Evolutionary conservation across 2,797 vertebrate genomes (phyloP).

Genomic region (Melanotaenia nigrans): DNA sequence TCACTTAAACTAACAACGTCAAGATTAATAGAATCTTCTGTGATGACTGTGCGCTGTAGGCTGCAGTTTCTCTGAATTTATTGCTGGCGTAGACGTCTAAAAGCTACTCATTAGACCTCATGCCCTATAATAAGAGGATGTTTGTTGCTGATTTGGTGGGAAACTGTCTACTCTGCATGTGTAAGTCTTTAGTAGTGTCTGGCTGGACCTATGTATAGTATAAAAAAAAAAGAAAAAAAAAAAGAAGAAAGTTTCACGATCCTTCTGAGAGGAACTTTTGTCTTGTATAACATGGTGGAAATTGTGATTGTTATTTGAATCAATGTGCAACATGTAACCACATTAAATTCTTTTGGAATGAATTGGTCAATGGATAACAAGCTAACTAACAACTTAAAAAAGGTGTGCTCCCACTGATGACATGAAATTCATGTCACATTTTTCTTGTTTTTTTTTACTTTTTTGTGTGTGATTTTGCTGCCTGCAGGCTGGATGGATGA

Average conservation of each 20-base stretch:
- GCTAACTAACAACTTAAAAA: too few relatives aligned
- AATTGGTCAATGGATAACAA: background rate
- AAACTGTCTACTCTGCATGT: background rate
- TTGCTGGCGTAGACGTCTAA: constrained; percentile 1
- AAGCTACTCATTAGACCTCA: constrained; percentile 13
- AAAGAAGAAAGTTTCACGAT: too few relatives aligned
- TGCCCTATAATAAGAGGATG: constrained; percentile 1
- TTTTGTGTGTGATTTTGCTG: background rate
- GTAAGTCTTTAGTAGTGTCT: background rate
- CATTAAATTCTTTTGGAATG: background rate
- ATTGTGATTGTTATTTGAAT: background rate
- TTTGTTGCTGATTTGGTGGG: constrained; percentile 1
- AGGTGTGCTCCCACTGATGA: too few relatives aligned
- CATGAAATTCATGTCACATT: background rate
- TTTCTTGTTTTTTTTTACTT: too few relatives aligned
- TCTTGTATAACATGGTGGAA: background rate
- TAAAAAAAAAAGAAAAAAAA: background rate
- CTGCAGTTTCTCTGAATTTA: constrained; percentile 15
- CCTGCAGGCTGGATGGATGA: background rate
- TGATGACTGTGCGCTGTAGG: constrained; percentile 2
- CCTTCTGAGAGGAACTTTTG: background rate
- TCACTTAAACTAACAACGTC: constrained; percentile 3
- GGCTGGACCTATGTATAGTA: background rate
- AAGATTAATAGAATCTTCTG: background rate
- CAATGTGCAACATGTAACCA: too few relatives aligned